Percentiles rank a stretch among this genome's conserved stretches.
These are phyloP conservation scores for Myiozetetes cayanensis DNA, from an alignment of 2,113 vertebrate genomes.

Conservation along the genomic window DNA sequence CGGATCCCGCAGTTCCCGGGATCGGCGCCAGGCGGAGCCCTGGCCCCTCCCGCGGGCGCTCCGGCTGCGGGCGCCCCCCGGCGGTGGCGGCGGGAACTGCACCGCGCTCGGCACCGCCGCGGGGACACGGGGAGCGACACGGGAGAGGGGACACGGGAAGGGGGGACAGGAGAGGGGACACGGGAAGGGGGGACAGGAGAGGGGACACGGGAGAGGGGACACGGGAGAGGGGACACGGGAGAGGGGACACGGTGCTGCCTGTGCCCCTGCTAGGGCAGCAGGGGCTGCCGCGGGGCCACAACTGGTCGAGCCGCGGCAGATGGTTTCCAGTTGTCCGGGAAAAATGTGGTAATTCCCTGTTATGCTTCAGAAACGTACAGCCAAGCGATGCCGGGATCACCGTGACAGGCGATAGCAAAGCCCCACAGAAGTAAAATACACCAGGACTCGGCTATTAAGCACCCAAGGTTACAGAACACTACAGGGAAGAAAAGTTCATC, in stretches of 20 bases:
- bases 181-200: neutral
- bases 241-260: neutral
- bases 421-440: fast-evolving
- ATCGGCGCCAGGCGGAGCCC: neutral
- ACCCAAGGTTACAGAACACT: neutral
- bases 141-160: neutral
- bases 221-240: too few species aligned
- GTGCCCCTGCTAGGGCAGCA: neutral
- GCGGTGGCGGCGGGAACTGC: neutral
- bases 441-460: neutral
- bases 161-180: neutral
- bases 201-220: too few species aligned
- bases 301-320: neutral
- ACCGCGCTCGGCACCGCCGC: neutral
- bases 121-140: too few species aligned
- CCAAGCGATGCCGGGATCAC: fast-evolving
- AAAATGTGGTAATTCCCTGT: fast-evolving
- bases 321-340: fast-evolving
- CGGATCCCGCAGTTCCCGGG: neutral
- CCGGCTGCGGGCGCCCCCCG: neutral
- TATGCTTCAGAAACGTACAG: fast-evolving
- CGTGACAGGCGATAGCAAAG: fast-evolving
- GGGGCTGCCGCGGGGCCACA: too few species aligned
- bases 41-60: neutral
- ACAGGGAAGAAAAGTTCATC: neutral